Percentiles rank a stretch among this genome's conserved stretches.
These are phyloP conservation scores for Sphaerophoria rueppellii DNA, from an alignment of 2,888 invertebrate genomes.

Conservation along the genomic window DNA sequence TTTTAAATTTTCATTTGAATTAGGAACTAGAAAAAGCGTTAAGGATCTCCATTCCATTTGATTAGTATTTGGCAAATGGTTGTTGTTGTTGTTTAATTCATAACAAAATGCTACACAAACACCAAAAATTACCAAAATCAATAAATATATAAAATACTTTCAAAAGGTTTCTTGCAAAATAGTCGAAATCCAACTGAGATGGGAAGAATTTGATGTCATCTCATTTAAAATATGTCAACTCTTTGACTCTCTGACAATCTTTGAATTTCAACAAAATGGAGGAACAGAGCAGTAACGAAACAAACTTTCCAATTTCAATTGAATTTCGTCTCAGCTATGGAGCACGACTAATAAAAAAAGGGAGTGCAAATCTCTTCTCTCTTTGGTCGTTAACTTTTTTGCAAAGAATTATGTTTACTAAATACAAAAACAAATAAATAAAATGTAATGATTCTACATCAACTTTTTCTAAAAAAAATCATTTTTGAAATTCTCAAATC, in stretches of 20 bases:
- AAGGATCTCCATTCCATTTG: constrained; percentile 53
- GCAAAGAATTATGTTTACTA: constrained; percentile 69
- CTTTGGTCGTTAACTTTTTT: constrained; percentile 60
- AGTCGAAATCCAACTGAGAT: constrained; percentile 65
- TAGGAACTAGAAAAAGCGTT: too few species aligned
- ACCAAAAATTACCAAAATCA: constrained; percentile 77
- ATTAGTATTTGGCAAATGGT: constrained; percentile 57
- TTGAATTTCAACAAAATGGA: neutral
- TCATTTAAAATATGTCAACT: neutral
- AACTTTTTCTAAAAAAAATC: constrained; percentile 63
- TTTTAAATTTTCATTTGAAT: too few species aligned
- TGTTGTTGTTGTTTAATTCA: constrained; percentile 73
- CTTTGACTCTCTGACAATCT: constrained; percentile 32
- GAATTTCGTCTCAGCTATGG: constrained; percentile 59
- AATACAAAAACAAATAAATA: constrained; percentile 59
- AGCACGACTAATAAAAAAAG: constrained; percentile 73
- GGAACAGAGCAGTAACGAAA: neutral
- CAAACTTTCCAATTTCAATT: constrained; percentile 65
- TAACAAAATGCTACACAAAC: constrained; percentile 79
- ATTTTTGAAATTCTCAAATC: constrained; percentile 56
- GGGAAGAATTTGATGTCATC: constrained; percentile 19
- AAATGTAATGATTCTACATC: constrained; percentile 56
- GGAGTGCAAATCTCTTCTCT: constrained; percentile 53
- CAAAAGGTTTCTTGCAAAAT: constrained; percentile 72
- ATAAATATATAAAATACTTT: constrained; percentile 72